Evolutionary conservation across 1,140 invertebrate species (phyloP).

Genomic region (Drosophila sulfurigaster): DNA sequence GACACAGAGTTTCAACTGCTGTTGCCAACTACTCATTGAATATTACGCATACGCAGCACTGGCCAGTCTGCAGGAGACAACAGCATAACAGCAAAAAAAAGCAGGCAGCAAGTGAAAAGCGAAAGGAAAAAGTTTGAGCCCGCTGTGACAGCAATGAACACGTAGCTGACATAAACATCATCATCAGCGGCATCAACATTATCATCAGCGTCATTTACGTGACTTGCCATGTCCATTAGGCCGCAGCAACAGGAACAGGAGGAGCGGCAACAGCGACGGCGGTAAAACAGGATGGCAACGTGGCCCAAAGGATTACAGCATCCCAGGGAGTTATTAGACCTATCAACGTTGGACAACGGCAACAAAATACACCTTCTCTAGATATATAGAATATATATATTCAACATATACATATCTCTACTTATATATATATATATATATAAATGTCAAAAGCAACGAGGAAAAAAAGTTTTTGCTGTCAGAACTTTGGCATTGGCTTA

Average conservation of each 20-base stretch:
- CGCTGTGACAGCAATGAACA: conserved; percentile 76
- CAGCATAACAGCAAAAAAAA: not conserved
- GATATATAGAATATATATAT: conserved; percentile 12
- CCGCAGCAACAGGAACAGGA: conserved; percentile 27
- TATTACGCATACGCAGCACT: conserved; percentile 68
- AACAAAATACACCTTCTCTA: conserved; percentile 19
- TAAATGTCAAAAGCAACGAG: not conserved
- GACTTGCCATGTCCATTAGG: conserved; percentile 74
- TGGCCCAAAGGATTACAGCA: conserved; percentile 75
- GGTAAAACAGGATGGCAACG: conserved; percentile 27
- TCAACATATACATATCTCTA: conserved; percentile 17
- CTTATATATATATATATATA: conserved; percentile 29
- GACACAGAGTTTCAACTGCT: conserved; percentile 36
- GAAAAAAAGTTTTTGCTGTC: conserved; percentile 51
- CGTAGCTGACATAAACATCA: conserved; percentile 62
- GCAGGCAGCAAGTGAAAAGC: not conserved
- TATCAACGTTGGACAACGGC: conserved; percentile 63
- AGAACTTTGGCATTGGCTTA: conserved; percentile 73
- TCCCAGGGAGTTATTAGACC: conserved; percentile 79
- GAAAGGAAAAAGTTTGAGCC: conserved; percentile 31
- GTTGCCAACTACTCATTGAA: conserved; percentile 67
- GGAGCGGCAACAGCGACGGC: no score
- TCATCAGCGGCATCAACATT: conserved; percentile 60
- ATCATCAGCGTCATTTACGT: conserved; percentile 74
- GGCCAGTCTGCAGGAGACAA: conserved; percentile 16